Base-by-base conservation (phyloP, 2,113 vertebrate species). In the Ariopsis seemanni region DNA sequence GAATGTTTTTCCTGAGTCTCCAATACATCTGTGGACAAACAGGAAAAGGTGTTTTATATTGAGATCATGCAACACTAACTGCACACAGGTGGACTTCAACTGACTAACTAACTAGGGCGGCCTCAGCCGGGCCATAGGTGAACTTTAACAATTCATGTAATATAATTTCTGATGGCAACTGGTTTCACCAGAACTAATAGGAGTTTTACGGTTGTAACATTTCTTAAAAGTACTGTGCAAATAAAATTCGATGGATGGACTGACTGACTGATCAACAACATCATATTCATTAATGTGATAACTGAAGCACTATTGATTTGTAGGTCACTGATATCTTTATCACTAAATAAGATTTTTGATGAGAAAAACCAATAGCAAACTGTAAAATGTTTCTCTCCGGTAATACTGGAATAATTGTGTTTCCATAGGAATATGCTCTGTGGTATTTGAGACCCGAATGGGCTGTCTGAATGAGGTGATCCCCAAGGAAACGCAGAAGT, bases 381-480 rank as follows among this genome's bases (percentile, higher is more conserved):
- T 55, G 25, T 55, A 27, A 55, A 79, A 80, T 30, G 27, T 34
- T 25, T 82, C 30, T 48, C 74, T 57, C 27, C 20, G 30, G 14
- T 84, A 48, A 18, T 67, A 7, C 57, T 53, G 9, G 52, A 52
- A 25, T 27, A 15, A 11, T 62, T 62, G 57, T 27, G 30, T 85
- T 17, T 89, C 12, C 74, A 1, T 81, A 96, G 95, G 94, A 0
- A 96, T 96, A 89, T 93, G 91, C 74, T 93, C 91, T 0, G 95
- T 96, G 86, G 22, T 96, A 92, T 96, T 96, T 84, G 95, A 96
- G 89, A 94, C 88, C 0, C 93, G 96, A 0, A 87, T 96, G 93
- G 96, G 96, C 85, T 96, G 95, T 90, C 87, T 96, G 88, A 91
- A 94, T 6, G 85, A 94, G 18, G 71, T 60, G 20, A 60, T 96